phyloP scores from a whole-genome alignment of 1,140 invertebrate genomes.

The Panulirus ornatus region DNA sequence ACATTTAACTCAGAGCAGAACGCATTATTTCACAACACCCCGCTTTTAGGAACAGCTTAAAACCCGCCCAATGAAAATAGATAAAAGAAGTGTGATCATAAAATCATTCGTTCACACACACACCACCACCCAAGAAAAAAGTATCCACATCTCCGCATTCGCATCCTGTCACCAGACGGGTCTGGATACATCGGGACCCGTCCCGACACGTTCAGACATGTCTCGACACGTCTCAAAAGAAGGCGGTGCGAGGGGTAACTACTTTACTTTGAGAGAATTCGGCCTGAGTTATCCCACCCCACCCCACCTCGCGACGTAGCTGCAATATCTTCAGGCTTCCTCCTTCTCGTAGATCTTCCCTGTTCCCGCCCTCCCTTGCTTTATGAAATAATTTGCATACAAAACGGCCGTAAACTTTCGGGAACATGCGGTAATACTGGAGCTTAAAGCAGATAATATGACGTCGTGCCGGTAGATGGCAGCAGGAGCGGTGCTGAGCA shows the following conservation, averaged over 20 bases:
- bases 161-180: no score
- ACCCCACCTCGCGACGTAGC: neutral
- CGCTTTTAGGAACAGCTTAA: no score
- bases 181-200: no score
- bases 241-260: neutral
- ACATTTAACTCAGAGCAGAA: neutral
- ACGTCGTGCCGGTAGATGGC: conserved; percentile 65
- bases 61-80: no score
- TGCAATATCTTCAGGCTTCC: conserved; percentile 52
- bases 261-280: conserved; percentile 55
- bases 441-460: conserved; percentile 73
- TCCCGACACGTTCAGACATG: no score
- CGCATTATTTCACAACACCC: no score
- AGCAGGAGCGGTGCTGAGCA: conserved; percentile 12
- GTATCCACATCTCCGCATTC: no score
- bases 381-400: conserved; percentile 73
- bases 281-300: conserved; percentile 6
- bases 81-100: no score
- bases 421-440: conserved; percentile 70
- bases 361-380: conserved; percentile 63
- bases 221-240: no score
- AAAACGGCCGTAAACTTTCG: conserved; percentile 68
- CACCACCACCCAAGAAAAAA: no score
- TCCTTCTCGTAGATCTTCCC: conserved; percentile 60
- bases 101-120: no score